Evolutionary conservation across 2,113 vertebrate species (phyloP).

Genomic region (Solea senegalensis): DNA sequence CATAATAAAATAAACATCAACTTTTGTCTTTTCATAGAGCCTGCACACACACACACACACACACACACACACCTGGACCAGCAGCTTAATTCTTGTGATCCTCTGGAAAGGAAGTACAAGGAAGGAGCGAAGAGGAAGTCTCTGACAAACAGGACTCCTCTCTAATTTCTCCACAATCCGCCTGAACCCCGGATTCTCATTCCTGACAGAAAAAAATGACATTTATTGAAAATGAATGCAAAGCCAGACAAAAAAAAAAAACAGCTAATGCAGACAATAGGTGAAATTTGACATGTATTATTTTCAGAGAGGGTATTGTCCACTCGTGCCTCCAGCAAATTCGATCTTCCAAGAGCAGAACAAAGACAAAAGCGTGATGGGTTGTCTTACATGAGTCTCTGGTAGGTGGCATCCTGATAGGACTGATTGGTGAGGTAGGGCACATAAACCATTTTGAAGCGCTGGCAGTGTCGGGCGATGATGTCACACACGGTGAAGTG

Average conservation of each 20-base stretch:
- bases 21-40: background rate
- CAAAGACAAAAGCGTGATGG: background rate
- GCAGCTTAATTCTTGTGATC: slow-evolving; percentile 94
- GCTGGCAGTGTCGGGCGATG: slow-evolving; percentile 86
- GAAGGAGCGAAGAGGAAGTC: slow-evolving; percentile 95
- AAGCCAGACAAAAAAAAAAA: background rate
- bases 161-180: slow-evolving; percentile 90
- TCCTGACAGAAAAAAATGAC: slow-evolving; percentile 75
- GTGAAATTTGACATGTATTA: background rate
- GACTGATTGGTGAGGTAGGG: slow-evolving; percentile 98
- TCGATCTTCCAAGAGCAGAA: background rate
- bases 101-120: slow-evolving; percentile 97
- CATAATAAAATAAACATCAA: background rate
- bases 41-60: background rate
- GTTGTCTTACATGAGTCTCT: slow-evolving; percentile 88
- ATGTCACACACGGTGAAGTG: slow-evolving; percentile 92
- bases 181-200: slow-evolving; percentile 86
- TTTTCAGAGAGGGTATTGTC: background rate
- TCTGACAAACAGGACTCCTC: slow-evolving; percentile 89
- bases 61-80: slow-evolving; percentile 87
- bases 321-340: background rate
- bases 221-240: background rate
- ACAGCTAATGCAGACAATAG: background rate
- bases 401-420: slow-evolving; percentile 95
- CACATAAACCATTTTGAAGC: slow-evolving; percentile 90